Evolutionary conservation across 2,888 invertebrate genomes (phyloP).

Genomic region (Argyresthia albistria): DNA sequence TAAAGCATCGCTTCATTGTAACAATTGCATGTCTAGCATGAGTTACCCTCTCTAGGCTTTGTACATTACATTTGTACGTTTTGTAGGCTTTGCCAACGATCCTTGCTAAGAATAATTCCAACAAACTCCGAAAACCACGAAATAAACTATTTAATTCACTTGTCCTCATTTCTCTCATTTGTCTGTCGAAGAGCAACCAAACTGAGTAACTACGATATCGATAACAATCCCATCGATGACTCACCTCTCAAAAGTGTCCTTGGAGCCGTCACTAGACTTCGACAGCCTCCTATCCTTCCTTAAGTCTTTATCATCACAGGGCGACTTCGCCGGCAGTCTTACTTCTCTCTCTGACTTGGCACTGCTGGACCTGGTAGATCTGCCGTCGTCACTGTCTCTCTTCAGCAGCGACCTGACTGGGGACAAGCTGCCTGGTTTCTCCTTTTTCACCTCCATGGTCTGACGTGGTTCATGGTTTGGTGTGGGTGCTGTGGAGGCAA

Average conservation of each 20-base stretch:
- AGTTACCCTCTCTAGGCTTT: too few species aligned
- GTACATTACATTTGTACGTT: too few species aligned
- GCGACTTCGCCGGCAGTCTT: conserved; percentile 49
- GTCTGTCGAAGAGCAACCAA: too few species aligned
- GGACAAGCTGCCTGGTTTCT: conserved; percentile 57
- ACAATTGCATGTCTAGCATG: too few species aligned
- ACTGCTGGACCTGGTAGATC: conserved; percentile 28
- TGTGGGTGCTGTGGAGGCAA: neutral
- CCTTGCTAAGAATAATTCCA: too few species aligned
- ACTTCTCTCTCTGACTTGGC: conserved; percentile 46
- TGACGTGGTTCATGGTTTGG: conserved; percentile 37
- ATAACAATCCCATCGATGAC: neutral
- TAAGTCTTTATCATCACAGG: conserved; percentile 34
- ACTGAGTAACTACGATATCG: too few species aligned
- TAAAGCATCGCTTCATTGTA: too few species aligned
- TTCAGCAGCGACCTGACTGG: conserved; percentile 43
- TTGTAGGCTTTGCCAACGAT: too few species aligned
- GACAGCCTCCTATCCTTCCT: conserved; percentile 42
- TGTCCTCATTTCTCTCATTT: too few species aligned
- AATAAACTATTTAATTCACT: too few species aligned
- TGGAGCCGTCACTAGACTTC: conserved; percentile 48
- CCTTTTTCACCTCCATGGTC: conserved; percentile 66
- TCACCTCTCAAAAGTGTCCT: conserved; percentile 56
- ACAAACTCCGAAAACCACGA: too few species aligned
- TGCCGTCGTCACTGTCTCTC: conserved; percentile 34